Percentiles rank a stretch among this genome's conserved stretches.
Evolutionary conservation across 2,797 vertebrate species (phyloP).

Genomic region (Syndactyla subalaris): DNA sequence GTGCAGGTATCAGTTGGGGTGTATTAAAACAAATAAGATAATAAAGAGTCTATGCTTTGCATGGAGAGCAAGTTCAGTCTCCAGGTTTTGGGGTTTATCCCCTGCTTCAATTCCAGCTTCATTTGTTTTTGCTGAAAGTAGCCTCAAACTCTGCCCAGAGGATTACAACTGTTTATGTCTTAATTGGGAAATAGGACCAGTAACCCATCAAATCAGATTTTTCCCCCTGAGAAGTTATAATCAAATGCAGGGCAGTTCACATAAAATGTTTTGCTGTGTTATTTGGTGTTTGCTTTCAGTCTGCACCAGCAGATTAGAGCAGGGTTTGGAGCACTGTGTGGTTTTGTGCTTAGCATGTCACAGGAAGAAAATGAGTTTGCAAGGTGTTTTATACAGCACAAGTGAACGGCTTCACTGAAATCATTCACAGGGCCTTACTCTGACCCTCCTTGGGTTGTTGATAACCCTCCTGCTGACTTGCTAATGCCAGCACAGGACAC

Average conservation of each 20-base stretch:
- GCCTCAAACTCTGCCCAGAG: background rate
- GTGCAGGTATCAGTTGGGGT: background rate
- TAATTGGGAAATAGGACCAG: background rate
- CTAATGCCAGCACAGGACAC: background rate
- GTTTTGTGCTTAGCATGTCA: background rate
- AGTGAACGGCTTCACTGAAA: fast-evolving
- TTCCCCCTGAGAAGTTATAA: background rate
- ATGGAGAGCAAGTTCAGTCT: background rate
- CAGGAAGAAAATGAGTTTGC: background rate
- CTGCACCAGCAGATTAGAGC: background rate
- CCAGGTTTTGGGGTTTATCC: background rate
- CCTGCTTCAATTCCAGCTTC: background rate
- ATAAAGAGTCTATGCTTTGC: background rate
- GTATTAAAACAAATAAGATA: background rate
- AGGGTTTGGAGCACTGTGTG: background rate
- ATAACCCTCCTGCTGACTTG: background rate
- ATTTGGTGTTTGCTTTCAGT: background rate
- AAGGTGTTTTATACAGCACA: background rate
- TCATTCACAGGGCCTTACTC: background rate
- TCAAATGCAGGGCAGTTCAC: background rate
- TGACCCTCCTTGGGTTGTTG: background rate
- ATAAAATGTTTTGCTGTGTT: background rate
- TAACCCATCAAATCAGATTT: background rate
- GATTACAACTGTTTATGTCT: background rate
- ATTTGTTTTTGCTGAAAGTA: background rate